Evolutionary conservation across 2,113 vertebrate species (phyloP), one percentile per base, ranked within the genome.

Genomic region (Eonycteris spelaea): DNA sequence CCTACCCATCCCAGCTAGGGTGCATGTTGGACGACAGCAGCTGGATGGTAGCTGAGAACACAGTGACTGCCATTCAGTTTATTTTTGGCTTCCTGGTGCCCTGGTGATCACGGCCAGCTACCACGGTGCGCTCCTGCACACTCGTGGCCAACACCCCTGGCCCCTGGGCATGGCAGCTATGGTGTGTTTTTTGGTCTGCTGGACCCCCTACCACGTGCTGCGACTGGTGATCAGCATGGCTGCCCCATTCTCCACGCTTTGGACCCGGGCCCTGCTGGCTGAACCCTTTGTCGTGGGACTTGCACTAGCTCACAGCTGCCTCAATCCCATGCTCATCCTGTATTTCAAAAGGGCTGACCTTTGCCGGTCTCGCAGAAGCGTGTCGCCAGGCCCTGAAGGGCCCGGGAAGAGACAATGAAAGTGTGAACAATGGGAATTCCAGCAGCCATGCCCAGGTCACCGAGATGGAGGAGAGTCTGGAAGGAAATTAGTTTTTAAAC

Each of bases 301-400:
- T 1, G 99, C 99, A 0, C 99, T 99, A 18, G 71, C 99, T 94
- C 99, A 99, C 98, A 99, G 99, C 43, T 99, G 99, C 97, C 96
- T 99, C 92, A 99, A 99, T 96, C 99, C 99, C 0, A 10, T 99
- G 88, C 98, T 99, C 86, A 99, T 97, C 84, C 51, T 95, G 10
- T 74, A 95, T 65, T 95, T 91, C 0, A 51, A 35, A 19, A 75
- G 94, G 85, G 35, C 35, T 10, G 65, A 0, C 0, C 21, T 98
- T 15, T 1, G 51, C 15, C 4, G 5, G 26, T 98, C 97, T 0
- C 94, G 75, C 82, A 11, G 96, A 96, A 0, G 91, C 96, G 0
- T 97, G 87, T 28, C 78, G 26, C 68, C 91, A 88, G 67, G 96
- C 26, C 22, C 38, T 86, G 77, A 86, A 48, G 14, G 97, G 91